Evolutionary conservation across 1,140 invertebrate genomes (phyloP).

Genomic region (Ceratina japonica): DNA sequence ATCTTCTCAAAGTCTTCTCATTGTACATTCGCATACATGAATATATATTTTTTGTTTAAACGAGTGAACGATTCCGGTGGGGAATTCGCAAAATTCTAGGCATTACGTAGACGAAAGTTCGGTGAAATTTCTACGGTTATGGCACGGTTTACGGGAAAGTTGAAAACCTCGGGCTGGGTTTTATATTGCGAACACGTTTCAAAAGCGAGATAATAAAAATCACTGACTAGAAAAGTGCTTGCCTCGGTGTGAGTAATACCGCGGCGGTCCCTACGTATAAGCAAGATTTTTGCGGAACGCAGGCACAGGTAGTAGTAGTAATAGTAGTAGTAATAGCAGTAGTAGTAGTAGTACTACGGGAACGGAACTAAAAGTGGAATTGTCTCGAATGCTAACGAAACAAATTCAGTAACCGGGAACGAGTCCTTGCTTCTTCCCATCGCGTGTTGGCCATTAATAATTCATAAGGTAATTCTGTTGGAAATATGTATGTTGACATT

Average conservation of each 20-base stretch:
- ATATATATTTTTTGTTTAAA: slow-evolving; percentile 6
- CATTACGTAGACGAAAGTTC: slow-evolving; percentile 16
- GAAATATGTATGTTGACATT: background rate
- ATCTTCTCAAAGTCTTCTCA: no score
- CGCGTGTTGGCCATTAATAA: background rate
- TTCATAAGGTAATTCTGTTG: background rate
- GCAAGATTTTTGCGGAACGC: background rate
- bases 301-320: background rate
- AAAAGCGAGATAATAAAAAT: slow-evolving; percentile 27
- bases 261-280: background rate
- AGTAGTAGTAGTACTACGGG: background rate
- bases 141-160: background rate
- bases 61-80: background rate
- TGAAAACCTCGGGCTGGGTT: slow-evolving; percentile 2
- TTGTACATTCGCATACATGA: slow-evolving; percentile 1
- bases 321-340: no score
- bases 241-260: background rate
- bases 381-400: background rate
- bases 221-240: background rate
- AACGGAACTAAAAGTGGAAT: background rate
- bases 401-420: background rate
- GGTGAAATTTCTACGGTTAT: slow-evolving; percentile 1
- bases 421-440: background rate
- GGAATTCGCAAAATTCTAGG: slow-evolving; percentile 13
- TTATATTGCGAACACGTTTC: slow-evolving; percentile 21